These are phyloP conservation scores for Nemopilema nomurai DNA, from an alignment of 30 jellyfish, hydroid and myxozoan genomes.

Conservation along the genomic window DNA sequence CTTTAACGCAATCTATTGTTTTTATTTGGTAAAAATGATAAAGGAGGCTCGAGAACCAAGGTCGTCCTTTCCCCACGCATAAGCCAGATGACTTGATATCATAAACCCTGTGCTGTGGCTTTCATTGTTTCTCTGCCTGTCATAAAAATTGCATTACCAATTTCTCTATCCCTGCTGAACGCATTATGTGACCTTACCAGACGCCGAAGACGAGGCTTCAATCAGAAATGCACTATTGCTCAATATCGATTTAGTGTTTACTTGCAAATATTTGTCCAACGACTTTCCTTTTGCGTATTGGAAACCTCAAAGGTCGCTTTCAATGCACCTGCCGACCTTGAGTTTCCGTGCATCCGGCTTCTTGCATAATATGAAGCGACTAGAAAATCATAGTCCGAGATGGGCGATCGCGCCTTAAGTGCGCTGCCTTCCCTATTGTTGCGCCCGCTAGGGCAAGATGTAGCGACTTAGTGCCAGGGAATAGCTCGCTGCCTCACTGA, in stretches of 20 bases:
- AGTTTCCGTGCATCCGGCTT: neutral
- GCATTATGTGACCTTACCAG: neutral
- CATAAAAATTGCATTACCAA: neutral
- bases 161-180: neutral
- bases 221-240: neutral
- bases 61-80: neutral
- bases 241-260: neutral
- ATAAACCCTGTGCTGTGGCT: neutral
- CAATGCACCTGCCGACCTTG: constrained; percentile 23
- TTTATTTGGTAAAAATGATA: neutral
- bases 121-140: neutral
- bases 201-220: neutral
- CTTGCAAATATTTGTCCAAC: constrained; percentile 3
- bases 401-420: neutral
- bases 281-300: neutral
- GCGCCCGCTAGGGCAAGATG: neutral
- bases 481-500: neutral
- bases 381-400: neutral
- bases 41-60: neutral
- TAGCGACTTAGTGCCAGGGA: neutral
- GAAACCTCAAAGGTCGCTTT: neutral
- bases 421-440: neutral
- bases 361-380: neutral
- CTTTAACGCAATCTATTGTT: neutral
- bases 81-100: neutral